Percentiles rank a stretch among this genome's conserved stretches.
These are phyloP conservation scores for Malachius bipustulatus DNA, from an alignment of 2,888 invertebrate species.

Conservation along the genomic window DNA sequence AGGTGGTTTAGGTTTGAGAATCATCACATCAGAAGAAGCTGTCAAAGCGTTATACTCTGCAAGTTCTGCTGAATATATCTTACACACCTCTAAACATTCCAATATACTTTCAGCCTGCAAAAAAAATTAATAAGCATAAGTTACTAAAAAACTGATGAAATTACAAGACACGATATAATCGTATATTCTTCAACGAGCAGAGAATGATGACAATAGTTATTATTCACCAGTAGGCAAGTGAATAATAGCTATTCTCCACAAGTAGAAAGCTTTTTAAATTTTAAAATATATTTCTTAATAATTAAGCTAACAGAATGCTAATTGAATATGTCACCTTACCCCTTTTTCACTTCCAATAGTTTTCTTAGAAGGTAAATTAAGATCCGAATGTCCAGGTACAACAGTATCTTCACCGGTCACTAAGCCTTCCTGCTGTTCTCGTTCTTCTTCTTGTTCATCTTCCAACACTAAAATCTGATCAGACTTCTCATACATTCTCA, in stretches of 20 bases:
- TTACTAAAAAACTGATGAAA: neutral
- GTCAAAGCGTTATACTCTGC: constrained; percentile 38
- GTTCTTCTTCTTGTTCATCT: constrained; percentile 78
- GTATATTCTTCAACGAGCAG: too few species aligned
- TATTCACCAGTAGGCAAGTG: too few species aligned
- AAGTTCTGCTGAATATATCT: constrained; percentile 48
- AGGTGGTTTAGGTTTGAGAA: constrained; percentile 48
- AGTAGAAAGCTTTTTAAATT: too few species aligned
- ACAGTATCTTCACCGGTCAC: constrained; percentile 62
- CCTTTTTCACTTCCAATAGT: constrained; percentile 78
- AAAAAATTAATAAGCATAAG: constrained; percentile 6
- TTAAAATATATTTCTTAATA: too few species aligned
- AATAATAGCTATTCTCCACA: too few species aligned
- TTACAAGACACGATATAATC: too few species aligned
- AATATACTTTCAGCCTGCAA: constrained; percentile 73
- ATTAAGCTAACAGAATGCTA: too few species aligned
- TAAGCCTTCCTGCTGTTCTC: constrained; percentile 61
- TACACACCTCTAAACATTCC: constrained; percentile 75
- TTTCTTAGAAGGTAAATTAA: constrained; percentile 73
- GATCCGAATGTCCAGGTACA: constrained; percentile 57
- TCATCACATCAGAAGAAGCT: constrained; percentile 29
- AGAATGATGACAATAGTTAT: too few species aligned
- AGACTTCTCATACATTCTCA: constrained; percentile 76
- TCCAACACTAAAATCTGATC: constrained; percentile 85
- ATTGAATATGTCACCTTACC: constrained; percentile 42